Percentiles rank a stretch among this genome's conserved stretches.
Conservation (phyloP, 2,888 invertebrate species). For the Phortica okadai region DNA sequence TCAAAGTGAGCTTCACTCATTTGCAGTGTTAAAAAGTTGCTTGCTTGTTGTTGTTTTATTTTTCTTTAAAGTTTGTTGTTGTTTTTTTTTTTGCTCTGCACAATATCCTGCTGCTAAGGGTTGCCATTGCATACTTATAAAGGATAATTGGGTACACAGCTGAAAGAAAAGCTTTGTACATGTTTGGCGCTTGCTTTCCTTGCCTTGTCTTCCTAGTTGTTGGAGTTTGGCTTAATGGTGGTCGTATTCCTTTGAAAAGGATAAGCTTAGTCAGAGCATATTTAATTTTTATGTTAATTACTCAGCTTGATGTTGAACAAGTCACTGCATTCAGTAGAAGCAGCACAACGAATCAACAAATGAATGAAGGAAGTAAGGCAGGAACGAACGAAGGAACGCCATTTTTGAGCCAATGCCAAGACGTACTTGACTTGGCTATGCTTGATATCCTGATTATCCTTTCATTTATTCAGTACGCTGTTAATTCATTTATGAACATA, state of each 20-base stretch:
- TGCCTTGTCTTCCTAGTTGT: not conserved
- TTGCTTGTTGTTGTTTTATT: conserved; percentile 6
- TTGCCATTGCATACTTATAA: conserved; percentile 12
- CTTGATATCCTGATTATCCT: conserved; percentile 72
- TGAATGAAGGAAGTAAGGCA: conserved; percentile 35
- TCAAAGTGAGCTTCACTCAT: conserved; percentile 38
- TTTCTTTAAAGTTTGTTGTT: conserved; percentile 43
- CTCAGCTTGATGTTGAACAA: conserved; percentile 8
- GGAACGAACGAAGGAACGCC: conserved; percentile 49
- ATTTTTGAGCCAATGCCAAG: conserved; percentile 51
- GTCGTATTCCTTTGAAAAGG: conserved; percentile 4
- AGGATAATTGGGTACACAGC: conserved; percentile 28
- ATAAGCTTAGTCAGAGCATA: conserved; percentile 26
- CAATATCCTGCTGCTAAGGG: conserved; percentile 49
- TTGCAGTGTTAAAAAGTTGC: conserved; percentile 8
- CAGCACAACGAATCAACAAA: not conserved
- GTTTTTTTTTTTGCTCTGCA: conserved; percentile 49
- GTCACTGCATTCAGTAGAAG: not conserved
- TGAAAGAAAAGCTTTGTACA: not conserved
- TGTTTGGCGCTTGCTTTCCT: not conserved
- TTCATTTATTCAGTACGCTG: conserved; percentile 73
- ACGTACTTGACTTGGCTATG: conserved; percentile 32
- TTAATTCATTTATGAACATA: conserved; percentile 73
- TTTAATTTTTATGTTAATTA: conserved; percentile 68
- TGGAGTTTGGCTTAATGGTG: not conserved